Base-by-base conservation (phyloP, 2,888 invertebrate species). In the Apocheima hispidaria region DNA sequence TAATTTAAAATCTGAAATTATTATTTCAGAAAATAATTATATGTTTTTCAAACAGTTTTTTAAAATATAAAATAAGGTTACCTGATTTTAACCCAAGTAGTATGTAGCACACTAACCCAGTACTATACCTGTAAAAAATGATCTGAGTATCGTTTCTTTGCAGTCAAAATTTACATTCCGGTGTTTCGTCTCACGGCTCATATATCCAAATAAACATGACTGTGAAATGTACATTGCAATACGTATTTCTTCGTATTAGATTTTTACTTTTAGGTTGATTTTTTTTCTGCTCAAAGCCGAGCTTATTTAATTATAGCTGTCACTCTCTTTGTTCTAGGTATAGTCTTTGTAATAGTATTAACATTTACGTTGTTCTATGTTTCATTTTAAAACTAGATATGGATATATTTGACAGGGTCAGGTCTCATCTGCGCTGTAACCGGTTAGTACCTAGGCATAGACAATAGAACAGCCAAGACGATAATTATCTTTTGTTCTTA, bases 401-500 rank as follows among this genome's bases (percentile, higher is more conserved):
- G n/a, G 35, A 36, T 4, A 50, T 30, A 3, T 16, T 21, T 30
- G 33, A 41, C 33, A 33, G 28, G 10, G 52, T 30, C 41, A 52
- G 35, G 54, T 46, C 36, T 33, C 33, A 30, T 53, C 33, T 43
- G 28, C 10, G 40, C 38, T 40, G 14, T 35, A 28, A 33, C 21
- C 21, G 20, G 33, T n/a, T 9, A 28, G 18, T 28, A 18, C 38
- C 2, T 33, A 21, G 35, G 48, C 33, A 23, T 18, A 33, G 14
- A 53, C 53, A 53, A 53, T 53, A 53, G 41, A 5, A 21, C 30
- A 38, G 41, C 41, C 21, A 23, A 23, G 16, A 26, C 23, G 51
- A 41, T 52, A n/a, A n/a, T n/a, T n/a, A 44, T 40, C 40, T 55
- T 40, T 35, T 60, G 33, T 60, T 48, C 51, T 50, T 44, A 54